Evolutionary conservation across 2,888 invertebrate genomes (phyloP).

Genomic region (Athalia cordata): DNA sequence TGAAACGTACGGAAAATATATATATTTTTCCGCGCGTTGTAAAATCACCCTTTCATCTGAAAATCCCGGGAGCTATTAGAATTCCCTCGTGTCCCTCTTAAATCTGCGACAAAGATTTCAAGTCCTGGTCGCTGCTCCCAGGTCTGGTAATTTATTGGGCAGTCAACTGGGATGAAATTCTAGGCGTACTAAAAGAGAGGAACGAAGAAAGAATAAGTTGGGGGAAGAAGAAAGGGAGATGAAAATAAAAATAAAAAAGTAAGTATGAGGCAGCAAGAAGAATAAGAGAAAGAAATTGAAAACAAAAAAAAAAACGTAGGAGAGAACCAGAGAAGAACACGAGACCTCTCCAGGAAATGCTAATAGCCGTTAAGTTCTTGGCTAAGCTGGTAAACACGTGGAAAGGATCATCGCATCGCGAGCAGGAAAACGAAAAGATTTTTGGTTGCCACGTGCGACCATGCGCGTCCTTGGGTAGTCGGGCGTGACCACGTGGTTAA

Average conservation of each 20-base stretch:
- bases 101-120: too few relatives aligned
- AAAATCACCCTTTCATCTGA: too few relatives aligned
- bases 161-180: slow-evolving; percentile 46
- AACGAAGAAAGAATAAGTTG: neutral
- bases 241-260: neutral
- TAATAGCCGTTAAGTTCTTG: slow-evolving; percentile 62
- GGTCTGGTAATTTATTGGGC: slow-evolving; percentile 21
- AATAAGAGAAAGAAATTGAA: neutral
- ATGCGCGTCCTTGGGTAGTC: slow-evolving; percentile 44
- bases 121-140: too few relatives aligned
- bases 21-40: too few relatives aligned
- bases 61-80: too few relatives aligned
- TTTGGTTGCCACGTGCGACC: slow-evolving; percentile 58
- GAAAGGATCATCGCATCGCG: slow-evolving; percentile 50
- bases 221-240: neutral
- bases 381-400: slow-evolving; percentile 56
- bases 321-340: slow-evolving; percentile 11
- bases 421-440: slow-evolving; percentile 51
- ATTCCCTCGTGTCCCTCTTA: too few relatives aligned
- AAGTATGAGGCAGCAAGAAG: neutral
- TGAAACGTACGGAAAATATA: too few relatives aligned
- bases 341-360: slow-evolving; percentile 58
- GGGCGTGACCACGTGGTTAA: slow-evolving; percentile 52
- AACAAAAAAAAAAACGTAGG: neutral
- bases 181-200: neutral